Conservation (phyloP, 1,140 invertebrate species). For the Patella vulgata region DNA sequence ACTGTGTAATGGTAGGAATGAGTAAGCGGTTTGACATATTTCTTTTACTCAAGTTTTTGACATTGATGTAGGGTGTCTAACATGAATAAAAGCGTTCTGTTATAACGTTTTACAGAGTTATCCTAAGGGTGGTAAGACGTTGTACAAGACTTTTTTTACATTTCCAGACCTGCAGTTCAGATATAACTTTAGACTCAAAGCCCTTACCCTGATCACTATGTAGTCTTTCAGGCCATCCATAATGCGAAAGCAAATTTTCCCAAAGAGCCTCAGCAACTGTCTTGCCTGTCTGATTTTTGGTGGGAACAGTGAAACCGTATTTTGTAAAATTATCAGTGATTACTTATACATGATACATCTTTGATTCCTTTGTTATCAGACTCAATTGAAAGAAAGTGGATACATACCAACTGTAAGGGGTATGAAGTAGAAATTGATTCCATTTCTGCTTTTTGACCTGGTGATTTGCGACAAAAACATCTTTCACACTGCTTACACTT, state of each 20-base stretch:
- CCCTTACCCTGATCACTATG: no score
- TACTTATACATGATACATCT: slow-evolving; percentile 23
- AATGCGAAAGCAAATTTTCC: slow-evolving; percentile 16
- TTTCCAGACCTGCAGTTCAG: no score
- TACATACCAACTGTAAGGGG: slow-evolving; percentile 1
- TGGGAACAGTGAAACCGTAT: slow-evolving; percentile 17
- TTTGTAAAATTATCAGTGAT: slow-evolving; percentile 30
- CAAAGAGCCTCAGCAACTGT: slow-evolving; percentile 27
- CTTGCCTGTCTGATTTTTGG: slow-evolving; percentile 17
- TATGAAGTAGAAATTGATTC: not conserved
- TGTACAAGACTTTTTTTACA: no score
- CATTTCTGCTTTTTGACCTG: not conserved
- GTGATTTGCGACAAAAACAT: not conserved
- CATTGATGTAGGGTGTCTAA: slow-evolving; percentile 17
- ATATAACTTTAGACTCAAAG: no score
- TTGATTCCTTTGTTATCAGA: slow-evolving; percentile 15
- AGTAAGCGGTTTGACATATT: slow-evolving; percentile 9
- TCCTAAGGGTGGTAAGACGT: no score
- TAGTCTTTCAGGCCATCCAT: slow-evolving; percentile 5
- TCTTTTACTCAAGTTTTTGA: slow-evolving; percentile 16
- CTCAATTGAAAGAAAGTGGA: slow-evolving; percentile 11
- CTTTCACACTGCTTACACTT: not conserved
- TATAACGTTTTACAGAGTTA: no score
- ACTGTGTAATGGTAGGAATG: slow-evolving; percentile 28
- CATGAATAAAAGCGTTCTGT: not conserved